Conservation (phyloP, 1,140 invertebrate species). For the Latrodectus geometricus region DNA sequence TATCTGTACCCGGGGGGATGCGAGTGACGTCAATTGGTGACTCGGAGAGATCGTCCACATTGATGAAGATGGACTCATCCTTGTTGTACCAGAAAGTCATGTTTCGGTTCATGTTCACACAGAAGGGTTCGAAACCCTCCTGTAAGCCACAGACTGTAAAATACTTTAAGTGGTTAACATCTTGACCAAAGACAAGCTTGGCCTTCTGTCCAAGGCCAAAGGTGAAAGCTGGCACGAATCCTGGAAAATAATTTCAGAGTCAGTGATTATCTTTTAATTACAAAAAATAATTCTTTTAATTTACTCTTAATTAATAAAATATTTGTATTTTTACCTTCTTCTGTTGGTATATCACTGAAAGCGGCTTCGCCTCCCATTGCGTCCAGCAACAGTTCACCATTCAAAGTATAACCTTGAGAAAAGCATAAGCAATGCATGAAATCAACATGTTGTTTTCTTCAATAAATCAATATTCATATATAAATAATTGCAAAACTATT, state of each 20-base stretch:
- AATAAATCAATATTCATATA: too few species aligned
- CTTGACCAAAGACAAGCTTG: constrained; percentile 93
- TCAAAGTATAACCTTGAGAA: constrained; percentile 91
- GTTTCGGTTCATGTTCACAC: constrained; percentile 97
- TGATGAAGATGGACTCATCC: constrained; percentile 95
- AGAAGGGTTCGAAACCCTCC: constrained; percentile 97
- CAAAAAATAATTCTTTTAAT: too few species aligned
- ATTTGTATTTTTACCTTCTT: constrained; percentile 70
- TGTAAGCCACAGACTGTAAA: constrained; percentile 99
- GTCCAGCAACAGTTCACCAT: constrained; percentile 98
- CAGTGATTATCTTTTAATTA: too few species aligned
- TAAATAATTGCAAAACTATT: too few species aligned
- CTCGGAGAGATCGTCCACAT: constrained; percentile 89
- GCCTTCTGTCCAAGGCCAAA: constrained; percentile 89
- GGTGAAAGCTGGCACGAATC: constrained; percentile 96
- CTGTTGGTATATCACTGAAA: constrained; percentile 93
- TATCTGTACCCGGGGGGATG: constrained; percentile 88
- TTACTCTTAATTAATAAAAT: too few species aligned
- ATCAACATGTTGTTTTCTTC: neutral
- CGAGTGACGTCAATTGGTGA: constrained; percentile 91
- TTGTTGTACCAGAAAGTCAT: constrained; percentile 99
- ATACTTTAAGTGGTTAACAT: constrained; percentile 95
- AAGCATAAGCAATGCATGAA: neutral
- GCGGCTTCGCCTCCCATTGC: constrained; percentile 97
- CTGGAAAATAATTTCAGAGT: constrained; percentile 60